Evolutionary conservation across 2,113 vertebrate genomes (phyloP), one percentile per base, ranked within the genome.

Genomic region (Solea senegalensis): DNA sequence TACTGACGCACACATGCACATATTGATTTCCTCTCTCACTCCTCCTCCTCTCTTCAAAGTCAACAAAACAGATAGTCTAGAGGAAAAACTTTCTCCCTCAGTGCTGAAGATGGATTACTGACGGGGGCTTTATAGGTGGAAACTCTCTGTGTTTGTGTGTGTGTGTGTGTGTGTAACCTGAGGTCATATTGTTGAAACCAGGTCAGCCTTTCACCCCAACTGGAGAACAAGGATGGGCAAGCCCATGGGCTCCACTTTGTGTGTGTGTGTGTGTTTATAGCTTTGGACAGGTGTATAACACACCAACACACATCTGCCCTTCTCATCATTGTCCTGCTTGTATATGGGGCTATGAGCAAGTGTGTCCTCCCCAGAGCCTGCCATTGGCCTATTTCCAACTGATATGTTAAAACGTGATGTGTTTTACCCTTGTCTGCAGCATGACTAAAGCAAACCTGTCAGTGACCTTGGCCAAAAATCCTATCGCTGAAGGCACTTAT

Each of bases 131-230:
- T 34, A 48, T 4, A 13, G 45, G 11, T 11, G 45, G 44, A 10
- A 10, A 45, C 2, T 45, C 44, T 64, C 55, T 63, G 34, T 52
- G 21, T 77, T 61, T 61, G 46, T 54, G 15, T 49, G 1, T 51
- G 27, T 66, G n/a, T 61, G 15, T 56, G 49, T 63, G 55, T 74
- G 51, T 39, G 80, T 59, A 46, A 84, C 88, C 83, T 80, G 74
- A 69, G 86, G 88, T 88, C 82, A 81, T 74, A 48, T 66, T 60
- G 73, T 55, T 85, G 57, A 84, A 91, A 85, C 65, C 83, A 86
- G 90, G 88, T 86, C 88, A 89, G 82, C 59, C 40, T 65, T 60
- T 74, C 41, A 21, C 55, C 75, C 67, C 8, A 13, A 79, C 72
- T 9, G 8, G 3, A 78, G 73, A 82, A 74, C 79, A 89, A 90